Conservation (phyloP, 2,888 invertebrate genomes). For the Ceramica pisi region DNA sequence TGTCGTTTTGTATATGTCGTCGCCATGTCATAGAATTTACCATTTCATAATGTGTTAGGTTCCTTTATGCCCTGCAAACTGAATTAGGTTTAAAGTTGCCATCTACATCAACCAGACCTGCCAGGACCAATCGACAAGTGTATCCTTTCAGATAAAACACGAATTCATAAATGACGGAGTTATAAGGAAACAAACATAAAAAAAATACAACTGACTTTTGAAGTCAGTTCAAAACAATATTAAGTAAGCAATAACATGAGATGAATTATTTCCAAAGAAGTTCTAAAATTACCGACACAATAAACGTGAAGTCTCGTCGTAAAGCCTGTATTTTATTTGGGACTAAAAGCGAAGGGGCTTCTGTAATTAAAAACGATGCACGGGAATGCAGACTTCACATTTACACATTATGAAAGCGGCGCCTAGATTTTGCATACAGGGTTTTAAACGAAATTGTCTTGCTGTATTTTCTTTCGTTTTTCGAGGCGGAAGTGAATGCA, state of each 20-base stretch:
- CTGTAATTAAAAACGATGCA: slow-evolving; percentile 52
- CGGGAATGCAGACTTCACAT: slow-evolving; percentile 50
- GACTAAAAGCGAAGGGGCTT: slow-evolving; percentile 25
- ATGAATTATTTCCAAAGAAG: slow-evolving; percentile 8
- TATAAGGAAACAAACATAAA: too few relatives aligned
- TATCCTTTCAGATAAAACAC: too few relatives aligned
- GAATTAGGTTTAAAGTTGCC: too few relatives aligned
- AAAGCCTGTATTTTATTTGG: slow-evolving; percentile 25
- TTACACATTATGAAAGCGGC: slow-evolving; percentile 29
- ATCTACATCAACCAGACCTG: too few relatives aligned
- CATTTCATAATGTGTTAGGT: too few relatives aligned
- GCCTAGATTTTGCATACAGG: slow-evolving; percentile 40
- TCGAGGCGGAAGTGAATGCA: not conserved
- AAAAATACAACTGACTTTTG: too few relatives aligned
- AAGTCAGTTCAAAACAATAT: slow-evolving; percentile 7
- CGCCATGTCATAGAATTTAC: too few relatives aligned
- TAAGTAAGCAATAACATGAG: not conserved
- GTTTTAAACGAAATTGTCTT: slow-evolving; percentile 31
- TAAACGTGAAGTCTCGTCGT: slow-evolving; percentile 19
- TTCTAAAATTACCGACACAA: slow-evolving; percentile 3
- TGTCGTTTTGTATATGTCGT: too few relatives aligned
- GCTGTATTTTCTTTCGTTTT: slow-evolving; percentile 6
- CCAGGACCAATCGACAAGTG: too few relatives aligned
- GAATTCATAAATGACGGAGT: too few relatives aligned
- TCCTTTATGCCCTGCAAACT: too few relatives aligned